These are phyloP conservation scores for Emesis furor DNA, from an alignment of 2,888 invertebrate species.

Conservation along the genomic window DNA sequence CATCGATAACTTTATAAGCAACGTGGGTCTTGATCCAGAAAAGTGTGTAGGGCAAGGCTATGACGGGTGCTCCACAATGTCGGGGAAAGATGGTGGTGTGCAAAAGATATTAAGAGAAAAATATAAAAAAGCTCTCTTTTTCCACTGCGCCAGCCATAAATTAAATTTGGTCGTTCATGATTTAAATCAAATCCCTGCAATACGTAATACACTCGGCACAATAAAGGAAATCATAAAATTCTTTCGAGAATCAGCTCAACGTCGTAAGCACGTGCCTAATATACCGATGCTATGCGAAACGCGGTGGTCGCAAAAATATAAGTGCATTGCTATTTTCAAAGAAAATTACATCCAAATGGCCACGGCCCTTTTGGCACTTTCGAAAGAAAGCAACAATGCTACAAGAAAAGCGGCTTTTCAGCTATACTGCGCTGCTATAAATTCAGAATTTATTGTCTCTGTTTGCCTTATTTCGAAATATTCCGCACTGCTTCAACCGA, in stretches of 20 bases:
- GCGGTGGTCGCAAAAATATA: background rate
- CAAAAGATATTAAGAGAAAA: conserved; percentile 15
- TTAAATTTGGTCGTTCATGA: conserved; percentile 22
- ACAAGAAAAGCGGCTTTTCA: too few species aligned
- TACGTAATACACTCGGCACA: conserved; percentile 2
- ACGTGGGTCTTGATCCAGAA: background rate
- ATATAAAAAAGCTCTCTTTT: background rate
- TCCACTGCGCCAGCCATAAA: background rate
- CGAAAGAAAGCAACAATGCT: too few species aligned
- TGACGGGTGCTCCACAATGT: conserved; percentile 21
- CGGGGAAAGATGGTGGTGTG: conserved; percentile 23
- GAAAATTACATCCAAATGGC: background rate
- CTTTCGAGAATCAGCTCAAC: background rate
- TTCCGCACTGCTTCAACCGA: background rate
- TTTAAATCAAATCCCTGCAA: conserved; percentile 15
- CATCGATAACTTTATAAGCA: background rate
- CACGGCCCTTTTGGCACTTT: background rate
- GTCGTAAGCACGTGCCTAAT: background rate
- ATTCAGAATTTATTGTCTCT: background rate
- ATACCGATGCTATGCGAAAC: background rate
- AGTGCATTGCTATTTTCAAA: background rate
- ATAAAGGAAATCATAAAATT: conserved; percentile 11
- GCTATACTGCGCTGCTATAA: background rate
- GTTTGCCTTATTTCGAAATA: conserved; percentile 1
- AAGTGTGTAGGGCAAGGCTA: conserved; percentile 16